phyloP scores from a whole-genome alignment of 2,797 vertebrate genomes.

The Pampus argenteus region DNA sequence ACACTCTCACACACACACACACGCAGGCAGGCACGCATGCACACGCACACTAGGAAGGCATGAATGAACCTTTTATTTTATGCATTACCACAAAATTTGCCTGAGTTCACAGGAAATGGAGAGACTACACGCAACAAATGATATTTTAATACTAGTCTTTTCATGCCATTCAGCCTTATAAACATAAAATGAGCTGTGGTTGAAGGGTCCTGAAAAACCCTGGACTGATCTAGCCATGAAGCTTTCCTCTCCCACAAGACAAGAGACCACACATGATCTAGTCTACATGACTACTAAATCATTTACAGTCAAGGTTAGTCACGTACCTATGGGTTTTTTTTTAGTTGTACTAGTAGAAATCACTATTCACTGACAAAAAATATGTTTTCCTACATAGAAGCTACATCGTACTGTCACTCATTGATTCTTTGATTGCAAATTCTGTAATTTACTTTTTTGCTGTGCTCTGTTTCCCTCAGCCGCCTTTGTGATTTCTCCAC shows the following conservation, averaged over 20 bases:
- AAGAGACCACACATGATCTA: background rate
- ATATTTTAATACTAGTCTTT: background rate
- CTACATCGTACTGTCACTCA: background rate
- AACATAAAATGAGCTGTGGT: background rate
- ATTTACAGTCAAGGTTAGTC: background rate
- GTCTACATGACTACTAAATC: background rate
- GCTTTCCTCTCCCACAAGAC: background rate
- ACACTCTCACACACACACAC: background rate
- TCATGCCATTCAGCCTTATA: background rate
- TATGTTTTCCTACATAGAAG: slow-evolving; percentile 7
- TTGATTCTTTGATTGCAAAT: slow-evolving; percentile 14
- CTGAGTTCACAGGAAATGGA: background rate
- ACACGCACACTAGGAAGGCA: slow-evolving; percentile 19
- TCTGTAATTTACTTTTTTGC: slow-evolving; percentile 14
- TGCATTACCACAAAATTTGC: slow-evolving; percentile 10
- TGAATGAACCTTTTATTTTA: slow-evolving; percentile 13
- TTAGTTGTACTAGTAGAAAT: background rate
- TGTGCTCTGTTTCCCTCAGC: background rate
- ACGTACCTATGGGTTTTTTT: background rate
- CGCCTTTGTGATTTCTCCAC: background rate
- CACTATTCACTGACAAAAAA: slow-evolving; percentile 1
- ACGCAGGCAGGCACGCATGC: background rate
- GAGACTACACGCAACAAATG: background rate
- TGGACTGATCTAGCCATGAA: background rate
- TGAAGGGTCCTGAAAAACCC: background rate